Percentiles rank a stretch among this genome's conserved stretches.
phyloP scores from a whole-genome alignment of 30 jellyfish, hydroid and myxozoan genomes.

The Cassiopea andromeda region DNA sequence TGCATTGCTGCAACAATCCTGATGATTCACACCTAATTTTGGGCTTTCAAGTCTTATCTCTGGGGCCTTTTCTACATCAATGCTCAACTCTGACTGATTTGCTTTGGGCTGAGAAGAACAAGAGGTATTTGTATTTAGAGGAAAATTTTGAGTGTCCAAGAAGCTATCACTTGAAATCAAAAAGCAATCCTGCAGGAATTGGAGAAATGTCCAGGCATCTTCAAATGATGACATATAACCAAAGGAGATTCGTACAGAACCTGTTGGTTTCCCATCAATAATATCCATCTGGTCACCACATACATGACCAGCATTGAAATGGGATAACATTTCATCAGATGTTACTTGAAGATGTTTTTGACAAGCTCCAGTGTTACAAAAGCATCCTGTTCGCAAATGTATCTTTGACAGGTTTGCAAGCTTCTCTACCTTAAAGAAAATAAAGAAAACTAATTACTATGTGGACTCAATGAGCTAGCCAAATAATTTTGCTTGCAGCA shows the following conservation, averaged over 20 bases:
- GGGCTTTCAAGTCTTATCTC: background rate
- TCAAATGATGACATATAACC: slow-evolving; percentile 64
- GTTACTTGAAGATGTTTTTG: slow-evolving; percentile 64
- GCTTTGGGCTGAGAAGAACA: background rate
- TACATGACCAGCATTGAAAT: slow-evolving; percentile 72
- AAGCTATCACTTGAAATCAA: background rate
- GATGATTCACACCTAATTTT: background rate
- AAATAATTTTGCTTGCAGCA: background rate
- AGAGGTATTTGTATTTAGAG: background rate
- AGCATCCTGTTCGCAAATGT: slow-evolving; percentile 67
- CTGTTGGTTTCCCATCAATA: slow-evolving; percentile 68
- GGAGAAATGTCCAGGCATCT: slow-evolving; percentile 56
- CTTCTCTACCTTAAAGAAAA: slow-evolving; percentile 55
- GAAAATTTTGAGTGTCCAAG: background rate
- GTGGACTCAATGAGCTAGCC: background rate
- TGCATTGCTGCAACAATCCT: no score
- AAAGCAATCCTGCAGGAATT: slow-evolving; percentile 53
- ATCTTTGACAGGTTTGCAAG: slow-evolving; percentile 59
- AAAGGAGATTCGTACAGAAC: slow-evolving; percentile 69
- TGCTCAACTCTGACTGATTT: background rate
- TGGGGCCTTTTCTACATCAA: background rate
- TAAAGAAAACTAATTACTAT: background rate
- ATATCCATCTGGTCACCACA: slow-evolving; percentile 73
- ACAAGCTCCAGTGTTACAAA: slow-evolving; percentile 75
- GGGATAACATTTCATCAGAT: slow-evolving; percentile 47